Evolutionary conservation across 2,113 vertebrate genomes (phyloP).

Genomic region (Oryzias melastigma): DNA sequence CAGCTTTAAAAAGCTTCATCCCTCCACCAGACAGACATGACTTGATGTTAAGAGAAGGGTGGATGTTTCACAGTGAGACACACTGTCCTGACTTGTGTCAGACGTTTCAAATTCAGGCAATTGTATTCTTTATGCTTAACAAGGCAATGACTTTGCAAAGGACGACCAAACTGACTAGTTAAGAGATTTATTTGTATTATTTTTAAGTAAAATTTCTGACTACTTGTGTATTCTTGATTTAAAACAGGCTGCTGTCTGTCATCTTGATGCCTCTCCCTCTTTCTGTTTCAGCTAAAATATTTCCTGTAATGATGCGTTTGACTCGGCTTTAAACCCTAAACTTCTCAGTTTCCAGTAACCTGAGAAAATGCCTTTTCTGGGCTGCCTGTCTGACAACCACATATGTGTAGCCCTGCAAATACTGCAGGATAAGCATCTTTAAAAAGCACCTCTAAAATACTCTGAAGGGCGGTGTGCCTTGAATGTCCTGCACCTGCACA

Average conservation of each 20-base stretch:
- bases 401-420: slow-evolving; percentile 68
- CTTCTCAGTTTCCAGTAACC: slow-evolving; percentile 68
- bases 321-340: slow-evolving; percentile 24
- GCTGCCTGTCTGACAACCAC: slow-evolving; percentile 72
- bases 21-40: too few relatives aligned
- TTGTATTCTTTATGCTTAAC: too few relatives aligned
- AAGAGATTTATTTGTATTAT: too few relatives aligned
- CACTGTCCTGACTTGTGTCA: too few relatives aligned
- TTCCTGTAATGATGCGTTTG: slow-evolving; percentile 37
- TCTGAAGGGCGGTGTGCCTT: slow-evolving; percentile 60
- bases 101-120: too few relatives aligned
- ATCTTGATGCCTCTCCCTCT: slow-evolving; percentile 10
- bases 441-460: slow-evolving; percentile 59
- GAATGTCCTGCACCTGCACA: slow-evolving; percentile 78
- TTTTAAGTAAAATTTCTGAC: background rate
- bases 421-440: slow-evolving; percentile 56
- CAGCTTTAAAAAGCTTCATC: too few relatives aligned
- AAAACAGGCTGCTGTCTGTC: slow-evolving; percentile 4
- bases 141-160: too few relatives aligned
- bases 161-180: too few relatives aligned
- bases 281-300: slow-evolving; percentile 27
- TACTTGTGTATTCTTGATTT: background rate
- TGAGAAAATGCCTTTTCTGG: slow-evolving; percentile 81
- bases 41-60: too few relatives aligned
- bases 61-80: too few relatives aligned